Conservation (phyloP, 2,113 vertebrate species). For the Suncus etruscus region DNA sequence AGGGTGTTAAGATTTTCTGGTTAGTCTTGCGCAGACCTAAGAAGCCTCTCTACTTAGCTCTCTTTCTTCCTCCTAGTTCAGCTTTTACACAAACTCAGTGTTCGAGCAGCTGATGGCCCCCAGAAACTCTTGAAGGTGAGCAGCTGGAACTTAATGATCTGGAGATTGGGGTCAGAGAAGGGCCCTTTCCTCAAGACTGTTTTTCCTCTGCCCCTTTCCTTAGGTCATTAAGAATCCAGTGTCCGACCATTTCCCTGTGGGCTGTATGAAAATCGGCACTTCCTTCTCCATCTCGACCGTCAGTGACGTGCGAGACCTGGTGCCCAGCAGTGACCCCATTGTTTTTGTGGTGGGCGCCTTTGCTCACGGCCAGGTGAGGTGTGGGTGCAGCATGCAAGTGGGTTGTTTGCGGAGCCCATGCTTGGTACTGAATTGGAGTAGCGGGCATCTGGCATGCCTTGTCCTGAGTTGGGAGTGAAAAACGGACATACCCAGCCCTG, state of each 20-base stretch:
- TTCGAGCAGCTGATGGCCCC: constrained; percentile 96
- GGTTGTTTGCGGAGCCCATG: not conserved
- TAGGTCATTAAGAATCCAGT: constrained; percentile 97
- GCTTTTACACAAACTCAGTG: constrained; percentile 96
- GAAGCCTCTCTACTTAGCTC: not conserved
- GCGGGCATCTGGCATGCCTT: not conserved
- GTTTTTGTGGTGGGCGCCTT: constrained; percentile 96
- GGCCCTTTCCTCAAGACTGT: too few species aligned
- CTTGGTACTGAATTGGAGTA: not conserved
- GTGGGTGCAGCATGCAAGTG: not conserved
- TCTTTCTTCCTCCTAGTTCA: constrained; percentile 89
- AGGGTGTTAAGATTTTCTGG: not conserved
- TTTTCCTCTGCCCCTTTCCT: not conserved
- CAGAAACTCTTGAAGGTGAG: constrained; percentile 94
- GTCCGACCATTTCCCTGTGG: constrained; percentile 95
- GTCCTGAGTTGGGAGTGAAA: not conserved
- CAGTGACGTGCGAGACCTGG: constrained; percentile 88
- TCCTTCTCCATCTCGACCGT: constrained; percentile 91
- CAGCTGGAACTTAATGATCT: not conserved
- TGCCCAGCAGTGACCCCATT: constrained; percentile 91
- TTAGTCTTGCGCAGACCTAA: not conserved
- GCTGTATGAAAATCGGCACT: constrained; percentile 93
- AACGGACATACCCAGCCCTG: not conserved
- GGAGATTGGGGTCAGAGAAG: too few species aligned
- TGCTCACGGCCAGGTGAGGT: constrained; percentile 94